Percentiles rank a stretch among this genome's conserved stretches.
Conservation (phyloP, 2,797 vertebrate species). For the Phrynocephalus guinanensis region DNA sequence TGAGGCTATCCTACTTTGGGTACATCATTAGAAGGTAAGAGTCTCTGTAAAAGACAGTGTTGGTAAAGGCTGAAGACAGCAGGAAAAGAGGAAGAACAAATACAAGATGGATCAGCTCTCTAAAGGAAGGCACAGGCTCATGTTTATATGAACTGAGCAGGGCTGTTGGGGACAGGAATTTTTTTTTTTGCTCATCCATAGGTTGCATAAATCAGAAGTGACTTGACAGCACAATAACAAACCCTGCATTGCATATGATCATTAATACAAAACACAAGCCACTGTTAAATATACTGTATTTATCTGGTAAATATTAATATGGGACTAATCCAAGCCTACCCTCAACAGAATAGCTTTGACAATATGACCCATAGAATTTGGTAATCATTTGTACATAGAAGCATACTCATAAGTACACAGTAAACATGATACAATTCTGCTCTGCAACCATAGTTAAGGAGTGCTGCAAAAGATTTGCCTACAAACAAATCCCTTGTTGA, state of each 20-base stretch:
- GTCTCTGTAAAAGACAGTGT: too few species aligned
- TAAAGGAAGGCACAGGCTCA: too few species aligned
- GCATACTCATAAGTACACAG: background rate
- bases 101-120: too few species aligned
- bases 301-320: conserved; percentile 11
- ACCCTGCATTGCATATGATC: background rate
- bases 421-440: background rate
- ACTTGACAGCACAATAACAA: too few species aligned
- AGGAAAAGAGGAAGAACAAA: too few species aligned
- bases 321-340: background rate
- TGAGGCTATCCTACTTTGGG: too few species aligned
- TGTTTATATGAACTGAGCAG: too few species aligned
- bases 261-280: background rate
- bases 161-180: too few species aligned
- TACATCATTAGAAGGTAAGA: too few species aligned
- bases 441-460: background rate
- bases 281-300: conserved; percentile 27
- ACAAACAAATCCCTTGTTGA: background rate
- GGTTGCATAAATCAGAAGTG: too few species aligned
- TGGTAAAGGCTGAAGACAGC: too few species aligned
- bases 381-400: background rate
- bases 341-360: background rate
- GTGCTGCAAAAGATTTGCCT: background rate
- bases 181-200: too few species aligned
- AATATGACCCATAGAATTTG: background rate